A percentile compares a stretch with the other conserved stretches of the same genome.
phyloP scores from a whole-genome alignment of 2,888 invertebrate genomes.

The Blastobasis lacticolella region DNA sequence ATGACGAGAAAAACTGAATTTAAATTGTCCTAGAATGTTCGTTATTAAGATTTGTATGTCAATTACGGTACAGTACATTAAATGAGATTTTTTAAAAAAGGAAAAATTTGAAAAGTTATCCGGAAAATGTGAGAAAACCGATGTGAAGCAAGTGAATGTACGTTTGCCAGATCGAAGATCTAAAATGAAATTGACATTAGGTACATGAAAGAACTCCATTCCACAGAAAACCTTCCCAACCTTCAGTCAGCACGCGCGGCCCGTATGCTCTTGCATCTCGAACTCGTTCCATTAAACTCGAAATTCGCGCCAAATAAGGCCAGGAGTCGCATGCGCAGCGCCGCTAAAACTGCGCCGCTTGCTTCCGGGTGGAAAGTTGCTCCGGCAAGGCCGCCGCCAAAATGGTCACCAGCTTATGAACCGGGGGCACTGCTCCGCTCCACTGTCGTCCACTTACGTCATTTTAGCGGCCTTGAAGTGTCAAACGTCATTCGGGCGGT shows the following conservation, averaged over 20 bases:
- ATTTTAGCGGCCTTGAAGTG: neutral
- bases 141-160: no score
- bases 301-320: conserved; percentile 6
- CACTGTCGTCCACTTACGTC: conserved; percentile 2
- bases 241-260: neutral
- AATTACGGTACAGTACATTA: no score
- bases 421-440: neutral
- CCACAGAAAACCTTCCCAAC: no score
- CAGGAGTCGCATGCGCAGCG: conserved; percentile 7
- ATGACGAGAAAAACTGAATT: no score
- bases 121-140: no score
- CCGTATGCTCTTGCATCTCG: neutral
- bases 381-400: conserved; percentile 10
- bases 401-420: neutral
- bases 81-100: no score
- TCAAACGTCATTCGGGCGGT: neutral
- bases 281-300: neutral
- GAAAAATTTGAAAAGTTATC: no score
- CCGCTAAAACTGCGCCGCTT: neutral
- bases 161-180: no score
- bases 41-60: no score
- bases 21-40: no score
- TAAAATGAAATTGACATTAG: no score
- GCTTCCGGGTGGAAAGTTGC: conserved; percentile 21
- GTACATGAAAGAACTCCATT: no score